A percentile compares a stretch with the other conserved stretches of the same genome.
Evolutionary conservation across 2,113 vertebrate genomes (phyloP).

Genomic region (Peromyscus polionotus): DNA sequence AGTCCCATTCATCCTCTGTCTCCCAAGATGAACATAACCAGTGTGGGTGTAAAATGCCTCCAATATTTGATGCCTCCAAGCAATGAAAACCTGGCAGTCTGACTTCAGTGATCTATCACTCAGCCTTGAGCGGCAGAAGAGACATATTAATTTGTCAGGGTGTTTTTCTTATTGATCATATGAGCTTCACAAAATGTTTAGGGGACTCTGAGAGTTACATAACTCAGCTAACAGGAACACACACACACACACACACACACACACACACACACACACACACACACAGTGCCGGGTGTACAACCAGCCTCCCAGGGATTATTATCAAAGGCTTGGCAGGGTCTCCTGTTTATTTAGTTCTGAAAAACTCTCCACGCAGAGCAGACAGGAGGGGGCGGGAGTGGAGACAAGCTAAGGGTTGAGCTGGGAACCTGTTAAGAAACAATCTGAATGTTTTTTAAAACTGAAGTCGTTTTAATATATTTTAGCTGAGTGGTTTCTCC

Average conservation of each 20-base stretch:
- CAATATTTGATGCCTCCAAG: neutral
- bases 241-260: neutral
- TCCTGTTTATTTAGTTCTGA: neutral
- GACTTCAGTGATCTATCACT: neutral
- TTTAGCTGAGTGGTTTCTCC: neutral
- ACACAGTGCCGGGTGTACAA: neutral
- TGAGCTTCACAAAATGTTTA: neutral
- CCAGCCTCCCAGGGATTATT: neutral
- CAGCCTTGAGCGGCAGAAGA: neutral
- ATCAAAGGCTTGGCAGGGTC: neutral
- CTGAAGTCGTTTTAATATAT: neutral
- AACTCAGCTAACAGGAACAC: neutral
- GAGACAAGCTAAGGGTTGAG: neutral
- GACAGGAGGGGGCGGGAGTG: neutral
- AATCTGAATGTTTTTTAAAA: neutral
- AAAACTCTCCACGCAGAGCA: neutral
- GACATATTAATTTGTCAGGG: neutral
- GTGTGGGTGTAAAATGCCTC: neutral
- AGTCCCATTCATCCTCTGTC: neutral
- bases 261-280: neutral
- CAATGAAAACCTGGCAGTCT: neutral
- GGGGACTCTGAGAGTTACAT: neutral
- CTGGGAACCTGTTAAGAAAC: neutral
- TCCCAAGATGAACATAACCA: neutral
- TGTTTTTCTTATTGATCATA: neutral